Evolutionary conservation across 2,113 vertebrate species (phyloP), one percentile per base, ranked within the genome.

Genomic region (Chaenogobius annularis): DNA sequence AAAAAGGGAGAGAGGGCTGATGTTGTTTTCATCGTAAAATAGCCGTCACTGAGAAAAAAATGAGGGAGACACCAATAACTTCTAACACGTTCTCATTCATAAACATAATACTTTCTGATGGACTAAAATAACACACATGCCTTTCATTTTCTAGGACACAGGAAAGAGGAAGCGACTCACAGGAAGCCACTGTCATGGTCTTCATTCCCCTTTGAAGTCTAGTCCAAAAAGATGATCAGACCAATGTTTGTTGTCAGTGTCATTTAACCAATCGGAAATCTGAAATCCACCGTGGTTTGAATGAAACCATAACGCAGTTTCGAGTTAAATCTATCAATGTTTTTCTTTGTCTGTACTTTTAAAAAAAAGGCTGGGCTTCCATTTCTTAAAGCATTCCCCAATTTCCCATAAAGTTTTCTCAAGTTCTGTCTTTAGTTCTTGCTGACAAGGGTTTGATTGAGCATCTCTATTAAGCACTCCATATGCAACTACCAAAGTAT

Each of bases 81-180:
- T 40, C 61, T 72, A 63, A 17, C 46, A 77, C 40, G 66, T n/a
- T 70, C 80, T 55, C 10, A 79, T 62, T 61, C 10, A 52, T 58
- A 48, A 66, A 13, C 22, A 63, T 73, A 78, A 69, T 50, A 70
- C 65, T 68, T n/a, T 75, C n/a, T 50, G 9, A 63, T 71, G 46
- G 40, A 77, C 76, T 81, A 80, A 82, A 77, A 69, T 63, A 83
- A 71, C 71, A 67, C 79, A 81, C 26, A 17, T 80, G 79, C 2
- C 5, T 63, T 77, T 83, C 52, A 81, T 87, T 86, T 86, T 75
- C 74, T 69, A 72, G 72, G 80, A 86, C 80, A 77, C 72, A 82
- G 86, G 80, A 86, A 85, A 74, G 62, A 70, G 84, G 85, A 88
- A 80, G 75, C 48, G 58, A 7, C 13, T 56, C 68, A 68, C 62